Base-by-base conservation (phyloP, 2,888 invertebrate genomes). In the Hipparchia sbordonii region DNA sequence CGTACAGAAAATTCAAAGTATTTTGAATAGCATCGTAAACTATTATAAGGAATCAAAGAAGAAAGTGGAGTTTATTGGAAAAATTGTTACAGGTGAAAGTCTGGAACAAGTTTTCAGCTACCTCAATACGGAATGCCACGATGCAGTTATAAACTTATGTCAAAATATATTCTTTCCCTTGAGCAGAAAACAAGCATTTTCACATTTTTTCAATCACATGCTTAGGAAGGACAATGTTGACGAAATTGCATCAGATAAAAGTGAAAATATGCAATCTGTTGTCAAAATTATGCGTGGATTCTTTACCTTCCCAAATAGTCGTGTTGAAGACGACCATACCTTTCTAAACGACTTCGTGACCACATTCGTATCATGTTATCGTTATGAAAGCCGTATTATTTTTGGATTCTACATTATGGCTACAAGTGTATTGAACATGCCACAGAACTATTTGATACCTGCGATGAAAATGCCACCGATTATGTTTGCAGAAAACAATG, bases 401-500 rank as follows among this genome's bases (percentile, higher is more conserved):
- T 94, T 93, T 68, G 87, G 89, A 0, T 93, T 94, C 75, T 93
- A 87, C 73, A 87, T 93, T 0, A 89, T 94, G 85, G 82, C 84
- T 0, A 78, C 86, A 0, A 88, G 85, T 75, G 85, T 85, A 45
- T 76, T 94, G 3, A 83, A 85, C 39, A 87, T 94, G 84, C 79
- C 84, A 57, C 93, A 94, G 76, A 85, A 81, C 60, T 93, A 92
- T 73, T 82, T 94, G 6, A 82, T 78, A 1, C 86, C 93, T 5
- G 86, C 86, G 1, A 90, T 87, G 81, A 82, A 80, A 73, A 85
- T 94, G 76, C 79, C 84, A 0, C 76, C 82, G 1, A 85, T 93
- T 62, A 77, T 67, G 1, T 86, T 92, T 60, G 81, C 82, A 63
- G 87, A 86, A 33, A 86, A 86, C 72, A 81, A 85, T 67, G 87